A percentile compares a stretch with the other conserved stretches of the same genome.
Evolutionary conservation across 2,797 vertebrate species (phyloP).

Genomic region (Spinibarbus caldwelli): DNA sequence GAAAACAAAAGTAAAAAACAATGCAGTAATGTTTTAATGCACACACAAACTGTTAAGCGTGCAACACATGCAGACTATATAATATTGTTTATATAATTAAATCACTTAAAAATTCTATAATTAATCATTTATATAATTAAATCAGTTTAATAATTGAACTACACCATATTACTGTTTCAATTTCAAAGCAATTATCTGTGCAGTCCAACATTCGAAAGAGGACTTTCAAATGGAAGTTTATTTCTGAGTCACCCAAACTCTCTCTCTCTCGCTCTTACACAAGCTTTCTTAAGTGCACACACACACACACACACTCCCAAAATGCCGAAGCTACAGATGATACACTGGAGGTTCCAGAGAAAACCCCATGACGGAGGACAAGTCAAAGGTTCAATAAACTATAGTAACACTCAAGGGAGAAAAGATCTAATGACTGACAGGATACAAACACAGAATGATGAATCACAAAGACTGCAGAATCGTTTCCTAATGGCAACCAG

Average conservation of each 20-base stretch:
- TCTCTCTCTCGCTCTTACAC: conserved; percentile 59
- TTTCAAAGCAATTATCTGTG: not conserved
- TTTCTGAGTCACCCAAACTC: conserved; percentile 5
- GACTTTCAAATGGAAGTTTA: conserved; percentile 41
- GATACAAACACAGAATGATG: conserved; percentile 50
- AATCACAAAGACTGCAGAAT: conserved; percentile 46
- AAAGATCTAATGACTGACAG: conserved; percentile 46
- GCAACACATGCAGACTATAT: not conserved
- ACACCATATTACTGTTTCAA: not conserved
- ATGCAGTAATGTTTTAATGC: not conserved
- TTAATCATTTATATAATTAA: not conserved
- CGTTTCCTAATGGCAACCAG: conserved; percentile 31
- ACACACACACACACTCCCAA: conserved; percentile 56
- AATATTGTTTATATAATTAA: not conserved
- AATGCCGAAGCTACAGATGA: conserved; percentile 63
- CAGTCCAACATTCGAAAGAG: conserved; percentile 44
- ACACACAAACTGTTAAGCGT: not conserved
- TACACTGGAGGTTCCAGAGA: conserved; percentile 53
- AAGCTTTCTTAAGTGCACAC: conserved; percentile 32
- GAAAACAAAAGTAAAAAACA: not conserved
- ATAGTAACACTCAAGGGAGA: conserved; percentile 38
- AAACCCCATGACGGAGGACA: conserved; percentile 45
- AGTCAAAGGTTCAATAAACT: conserved; percentile 51
- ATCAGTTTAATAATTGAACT: not conserved
- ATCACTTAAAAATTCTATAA: not conserved